Evolutionary conservation across 2,797 vertebrate genomes (phyloP).

Genomic region (Poeciliopsis turneri): DNA sequence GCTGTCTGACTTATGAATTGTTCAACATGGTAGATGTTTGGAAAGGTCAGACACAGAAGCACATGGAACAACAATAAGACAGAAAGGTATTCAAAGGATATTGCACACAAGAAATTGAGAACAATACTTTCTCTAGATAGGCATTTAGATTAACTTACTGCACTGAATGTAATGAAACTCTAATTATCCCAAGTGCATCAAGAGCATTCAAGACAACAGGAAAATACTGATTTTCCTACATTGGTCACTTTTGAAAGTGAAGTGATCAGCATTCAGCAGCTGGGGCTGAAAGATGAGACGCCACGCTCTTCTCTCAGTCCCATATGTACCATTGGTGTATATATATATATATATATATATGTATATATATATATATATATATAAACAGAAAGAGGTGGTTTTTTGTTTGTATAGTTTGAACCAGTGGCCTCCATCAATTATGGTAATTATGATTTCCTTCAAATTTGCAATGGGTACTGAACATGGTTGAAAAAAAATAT

Average conservation of each 20-base stretch:
- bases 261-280: constrained; percentile 59
- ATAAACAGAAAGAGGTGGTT: too few species aligned
- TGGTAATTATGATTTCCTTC: not conserved
- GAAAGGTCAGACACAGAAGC: constrained; percentile 22
- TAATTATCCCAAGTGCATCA: constrained; percentile 20
- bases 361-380: constrained; percentile 9
- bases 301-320: constrained; percentile 26
- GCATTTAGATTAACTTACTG: constrained; percentile 30
- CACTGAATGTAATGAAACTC: constrained; percentile 13
- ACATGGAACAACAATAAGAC: constrained; percentile 12
- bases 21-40: constrained; percentile 11
- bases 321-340: constrained; percentile 39
- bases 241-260: constrained; percentile 59
- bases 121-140: not conserved
- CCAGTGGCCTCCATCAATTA: constrained; percentile 33
- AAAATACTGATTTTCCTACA: constrained; percentile 41
- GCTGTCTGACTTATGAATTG: not conserved
- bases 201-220: constrained; percentile 17
- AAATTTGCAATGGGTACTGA: not conserved
- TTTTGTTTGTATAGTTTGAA: constrained; percentile 34
- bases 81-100: constrained; percentile 16
- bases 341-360: constrained; percentile 51
- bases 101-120: not conserved
- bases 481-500: not conserved
- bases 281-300: constrained; percentile 45